phyloP scores from a whole-genome alignment of 2,888 invertebrate genomes.

The Sinhomidia bicolor region DNA sequence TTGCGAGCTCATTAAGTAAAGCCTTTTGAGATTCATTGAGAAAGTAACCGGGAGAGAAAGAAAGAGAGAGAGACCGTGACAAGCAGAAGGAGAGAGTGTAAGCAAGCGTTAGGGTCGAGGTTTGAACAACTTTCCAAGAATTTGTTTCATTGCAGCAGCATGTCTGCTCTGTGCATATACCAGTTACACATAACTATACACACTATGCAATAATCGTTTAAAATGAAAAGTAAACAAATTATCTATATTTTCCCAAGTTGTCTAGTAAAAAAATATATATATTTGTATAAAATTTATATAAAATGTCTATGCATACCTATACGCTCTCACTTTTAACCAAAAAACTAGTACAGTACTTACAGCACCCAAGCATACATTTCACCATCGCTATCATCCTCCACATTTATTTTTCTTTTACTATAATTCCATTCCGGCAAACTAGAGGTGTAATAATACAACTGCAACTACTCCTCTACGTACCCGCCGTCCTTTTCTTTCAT shows the following conservation, averaged over 20 bases:
- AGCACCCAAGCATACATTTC: no score
- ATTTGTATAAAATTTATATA: no score
- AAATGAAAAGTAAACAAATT: slow-evolving; percentile 53
- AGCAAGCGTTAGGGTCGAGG: background rate
- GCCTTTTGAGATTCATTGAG: slow-evolving; percentile 37
- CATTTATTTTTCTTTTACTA: background rate
- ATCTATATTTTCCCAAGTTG: background rate
- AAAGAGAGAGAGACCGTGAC: background rate
- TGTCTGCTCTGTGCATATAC: background rate
- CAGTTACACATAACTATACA: no score
- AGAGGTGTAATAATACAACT: background rate
- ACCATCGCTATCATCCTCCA: background rate
- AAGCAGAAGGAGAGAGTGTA: background rate
- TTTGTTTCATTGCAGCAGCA: background rate
- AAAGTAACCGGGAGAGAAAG: background rate
- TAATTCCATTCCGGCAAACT: no score
- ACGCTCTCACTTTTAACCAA: no score
- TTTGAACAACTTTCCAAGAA: slow-evolving; percentile 9
- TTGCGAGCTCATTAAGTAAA: slow-evolving; percentile 30
- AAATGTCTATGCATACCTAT: no score
- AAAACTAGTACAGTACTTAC: no score
- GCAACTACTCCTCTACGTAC: background rate
- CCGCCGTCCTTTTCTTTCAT: no score
- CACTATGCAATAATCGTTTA: slow-evolving; percentile 19
- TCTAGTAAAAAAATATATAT: no score